Conservation (phyloP, 2,113 vertebrate genomes). For the Malurus alboscapulatus region DNA sequence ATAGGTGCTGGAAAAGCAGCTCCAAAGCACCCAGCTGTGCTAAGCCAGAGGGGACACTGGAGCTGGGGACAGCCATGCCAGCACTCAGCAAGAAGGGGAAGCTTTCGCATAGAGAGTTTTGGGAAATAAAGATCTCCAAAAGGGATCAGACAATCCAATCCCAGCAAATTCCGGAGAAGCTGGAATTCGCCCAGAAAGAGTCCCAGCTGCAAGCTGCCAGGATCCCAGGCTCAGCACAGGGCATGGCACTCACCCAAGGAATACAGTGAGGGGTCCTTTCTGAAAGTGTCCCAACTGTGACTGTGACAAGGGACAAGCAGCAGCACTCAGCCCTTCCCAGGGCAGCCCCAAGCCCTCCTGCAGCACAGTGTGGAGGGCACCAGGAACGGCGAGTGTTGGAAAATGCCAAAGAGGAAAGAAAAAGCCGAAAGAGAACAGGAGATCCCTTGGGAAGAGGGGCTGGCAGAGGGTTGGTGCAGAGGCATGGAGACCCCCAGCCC, state of each 20-base stretch:
- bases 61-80: background rate
- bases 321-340: background rate
- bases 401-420: background rate
- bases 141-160: background rate
- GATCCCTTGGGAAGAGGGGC: background rate
- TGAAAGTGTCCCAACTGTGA: background rate
- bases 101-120: background rate
- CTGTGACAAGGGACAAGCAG: rapidly evolving
- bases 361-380: background rate
- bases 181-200: background rate
- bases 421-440: background rate
- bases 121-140: background rate
- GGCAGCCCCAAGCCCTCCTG: background rate
- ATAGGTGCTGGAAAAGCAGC: background rate
- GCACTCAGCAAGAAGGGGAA: background rate
- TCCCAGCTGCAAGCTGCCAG: background rate
- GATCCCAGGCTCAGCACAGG: background rate
- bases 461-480: background rate
- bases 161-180: background rate
- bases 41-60: background rate
- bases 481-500: background rate
- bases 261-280: background rate
- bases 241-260: rapidly evolving
- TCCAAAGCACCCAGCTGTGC: background rate
- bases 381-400: rapidly evolving